Evolutionary conservation across 2,797 vertebrate species (phyloP).

Genomic region (Enteromius fasciolatus): DNA sequence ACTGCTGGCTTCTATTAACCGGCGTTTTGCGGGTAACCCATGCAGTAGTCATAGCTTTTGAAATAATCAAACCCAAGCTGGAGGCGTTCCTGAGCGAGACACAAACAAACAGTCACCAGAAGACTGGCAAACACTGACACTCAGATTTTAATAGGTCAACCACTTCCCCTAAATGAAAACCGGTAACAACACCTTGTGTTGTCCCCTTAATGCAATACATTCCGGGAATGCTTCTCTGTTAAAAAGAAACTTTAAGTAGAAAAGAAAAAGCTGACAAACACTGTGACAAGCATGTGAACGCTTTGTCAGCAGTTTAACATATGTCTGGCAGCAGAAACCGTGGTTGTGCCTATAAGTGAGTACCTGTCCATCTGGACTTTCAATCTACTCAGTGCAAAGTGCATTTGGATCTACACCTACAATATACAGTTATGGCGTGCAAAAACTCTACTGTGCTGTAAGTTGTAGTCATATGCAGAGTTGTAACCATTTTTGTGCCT

Average conservation of each 20-base stretch:
- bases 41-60: slow-evolving; percentile 45
- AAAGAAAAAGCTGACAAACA: slow-evolving; percentile 58
- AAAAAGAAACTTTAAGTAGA: slow-evolving; percentile 27
- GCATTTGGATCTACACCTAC: background rate
- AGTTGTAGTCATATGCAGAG: slow-evolving; percentile 11
- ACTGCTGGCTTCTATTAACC: slow-evolving; percentile 57
- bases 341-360: slow-evolving; percentile 8
- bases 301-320: slow-evolving; percentile 57
- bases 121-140: slow-evolving; percentile 58
- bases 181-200: slow-evolving; percentile 73
- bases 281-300: slow-evolving; percentile 65
- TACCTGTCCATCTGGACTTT: slow-evolving; percentile 39
- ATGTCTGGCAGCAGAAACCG: slow-evolving; percentile 49
- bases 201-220: slow-evolving; percentile 64
- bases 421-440: background rate
- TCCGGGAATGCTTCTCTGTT: slow-evolving; percentile 66
- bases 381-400: background rate
- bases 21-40: slow-evolving; percentile 46
- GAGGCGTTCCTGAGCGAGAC: slow-evolving; percentile 65
- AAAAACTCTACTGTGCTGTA: background rate
- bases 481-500: background rate
- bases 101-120: slow-evolving; percentile 69
- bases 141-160: slow-evolving; percentile 63
- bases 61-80: slow-evolving; percentile 59
- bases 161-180: slow-evolving; percentile 68